These are phyloP conservation scores for Phalloptychus januarius DNA, from an alignment of 2,797 vertebrate genomes.

Conservation along the genomic window DNA sequence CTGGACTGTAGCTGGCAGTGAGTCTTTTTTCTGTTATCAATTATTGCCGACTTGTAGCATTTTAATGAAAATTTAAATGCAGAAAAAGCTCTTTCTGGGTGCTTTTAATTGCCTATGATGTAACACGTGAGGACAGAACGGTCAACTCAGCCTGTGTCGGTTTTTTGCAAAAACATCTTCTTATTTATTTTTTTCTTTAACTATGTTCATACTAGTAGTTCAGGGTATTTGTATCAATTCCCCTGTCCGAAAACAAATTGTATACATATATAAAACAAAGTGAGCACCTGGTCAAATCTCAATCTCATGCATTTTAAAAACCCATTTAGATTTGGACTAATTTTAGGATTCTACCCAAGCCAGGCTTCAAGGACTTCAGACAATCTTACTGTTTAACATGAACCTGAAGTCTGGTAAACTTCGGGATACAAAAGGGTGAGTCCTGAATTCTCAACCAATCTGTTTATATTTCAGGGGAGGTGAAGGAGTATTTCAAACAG, in stretches of 20 bases:
- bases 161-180: neutral
- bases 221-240: neutral
- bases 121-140: slow-evolving; percentile 6
- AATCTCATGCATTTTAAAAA: neutral
- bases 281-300: neutral
- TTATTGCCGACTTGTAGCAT: neutral
- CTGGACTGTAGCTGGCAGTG: slow-evolving; percentile 79
- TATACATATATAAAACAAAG: neutral
- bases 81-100: neutral
- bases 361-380: neutral
- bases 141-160: neutral
- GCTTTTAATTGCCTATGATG: neutral
- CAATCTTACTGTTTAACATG: neutral
- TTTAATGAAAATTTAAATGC: neutral
- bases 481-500: slow-evolving; percentile 89
- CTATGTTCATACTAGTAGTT: too few relatives aligned
- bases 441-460: neutral
- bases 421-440: neutral
- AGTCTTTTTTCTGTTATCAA: slow-evolving; percentile 17
- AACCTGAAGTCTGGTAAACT: neutral
- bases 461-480: slow-evolving; percentile 80
- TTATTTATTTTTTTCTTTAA: too few relatives aligned
- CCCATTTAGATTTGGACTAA: neutral
- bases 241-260: neutral
- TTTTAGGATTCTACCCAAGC: neutral